Conservation (phyloP, 2,888 invertebrate species). For the Caenorhabditis doughertyi region DNA sequence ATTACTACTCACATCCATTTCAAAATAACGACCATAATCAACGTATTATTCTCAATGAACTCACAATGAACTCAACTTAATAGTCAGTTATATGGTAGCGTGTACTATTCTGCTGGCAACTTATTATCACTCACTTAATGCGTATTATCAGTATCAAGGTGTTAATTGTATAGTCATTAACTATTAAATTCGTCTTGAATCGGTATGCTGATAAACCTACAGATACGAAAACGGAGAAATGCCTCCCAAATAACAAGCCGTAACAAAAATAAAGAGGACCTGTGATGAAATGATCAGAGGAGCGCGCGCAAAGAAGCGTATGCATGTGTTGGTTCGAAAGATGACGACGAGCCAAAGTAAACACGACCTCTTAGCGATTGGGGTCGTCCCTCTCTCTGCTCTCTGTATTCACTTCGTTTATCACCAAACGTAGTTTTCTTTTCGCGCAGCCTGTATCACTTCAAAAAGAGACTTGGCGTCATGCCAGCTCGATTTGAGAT, state of each 20-base stretch:
- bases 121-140: not conserved
- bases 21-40: no score
- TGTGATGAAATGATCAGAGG: conserved; percentile 13
- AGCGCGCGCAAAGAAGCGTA: conserved; percentile 26
- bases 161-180: conserved; percentile 8
- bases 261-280: conserved; percentile 33
- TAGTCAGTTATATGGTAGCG: not conserved
- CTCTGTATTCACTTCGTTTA: conserved; percentile 32
- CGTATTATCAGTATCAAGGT: conserved; percentile 9
- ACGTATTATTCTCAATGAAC: no score
- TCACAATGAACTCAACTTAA: no score
- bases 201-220: conserved; percentile 1
- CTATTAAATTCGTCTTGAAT: not conserved
- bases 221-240: conserved; percentile 15
- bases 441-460: conserved; percentile 6
- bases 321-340: conserved; percentile 60
- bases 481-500: conserved; percentile 15
- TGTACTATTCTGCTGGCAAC: not conserved
- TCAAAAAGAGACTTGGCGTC: conserved; percentile 28
- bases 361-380: conserved; percentile 40
- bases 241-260: not conserved
- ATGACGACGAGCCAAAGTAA: conserved; percentile 61
- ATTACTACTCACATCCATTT: no score
- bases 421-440: conserved; percentile 43
- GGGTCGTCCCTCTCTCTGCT: conserved; percentile 35